Base-by-base conservation (phyloP, 37 sponge, comb jelly and placozoan genomes). In the Petrosia ficiformis region DNA sequence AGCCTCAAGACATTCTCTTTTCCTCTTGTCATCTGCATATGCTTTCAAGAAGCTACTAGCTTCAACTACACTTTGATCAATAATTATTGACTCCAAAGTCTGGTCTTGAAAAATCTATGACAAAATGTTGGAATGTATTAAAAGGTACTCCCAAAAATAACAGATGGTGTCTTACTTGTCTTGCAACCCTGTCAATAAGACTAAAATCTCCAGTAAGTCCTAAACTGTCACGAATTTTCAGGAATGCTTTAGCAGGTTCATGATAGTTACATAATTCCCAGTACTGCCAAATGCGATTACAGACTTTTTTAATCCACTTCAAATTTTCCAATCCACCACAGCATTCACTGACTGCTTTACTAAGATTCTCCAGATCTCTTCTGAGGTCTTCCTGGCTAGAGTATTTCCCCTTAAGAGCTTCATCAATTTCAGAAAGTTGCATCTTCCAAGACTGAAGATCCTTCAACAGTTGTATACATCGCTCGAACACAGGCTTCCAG, bases 171-270 rank as follows among this genome's bases (percentile, higher is more conserved):
- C n/a, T 75, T 75, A 71, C 72, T 56, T 74, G 43, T 1, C 38
- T 44, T 65, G 73, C 70, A 43, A 84, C 34, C 3, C 34, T 61
- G 71, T 85, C 86, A 38, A 78, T 28, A 24, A 54, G 21, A 43
- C 35, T 59, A 67, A 85, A 85, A 38, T 79, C 48, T 21, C 86
- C 86, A 39, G 28, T 28, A 10, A 48, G 14, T 19, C 14, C 54
- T 19, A 48, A 14, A 48, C 8, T 14, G 14, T 48, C 14, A 8
- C 14, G 8, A 19, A 48, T 19, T 48, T 48, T 14, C 14, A 48
- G 14, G 54, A 48, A 48, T 48, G 14, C 14, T 48, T 48, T 48
- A 48, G 54, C 54, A 48, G 54, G 14, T 19, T 8, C 14, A 48
- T 8, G 14, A 48, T 8, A 19, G 8, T 48, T 8, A 48, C 14